A percentile compares a stretch with the other conserved stretches of the same genome.
Evolutionary conservation across 2,113 vertebrate species (phyloP).

Genomic region (Lota lota): DNA sequence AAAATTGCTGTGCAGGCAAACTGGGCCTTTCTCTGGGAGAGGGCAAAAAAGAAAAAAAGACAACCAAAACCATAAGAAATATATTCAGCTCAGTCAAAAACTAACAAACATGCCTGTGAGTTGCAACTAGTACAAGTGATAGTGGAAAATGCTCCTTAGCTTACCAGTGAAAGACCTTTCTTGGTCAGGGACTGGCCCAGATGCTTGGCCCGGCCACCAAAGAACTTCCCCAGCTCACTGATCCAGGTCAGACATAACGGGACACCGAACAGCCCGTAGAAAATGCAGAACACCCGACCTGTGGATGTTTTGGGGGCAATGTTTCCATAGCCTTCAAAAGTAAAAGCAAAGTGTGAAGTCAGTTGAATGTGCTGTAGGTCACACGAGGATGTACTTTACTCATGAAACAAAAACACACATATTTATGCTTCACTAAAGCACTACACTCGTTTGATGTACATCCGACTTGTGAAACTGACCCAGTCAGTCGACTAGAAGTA

Average conservation of each 20-base stretch:
- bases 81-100: constrained; percentile 8
- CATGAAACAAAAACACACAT: too few species aligned
- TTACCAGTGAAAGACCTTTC: constrained; percentile 90
- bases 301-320: constrained; percentile 91
- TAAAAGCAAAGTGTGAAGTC: not conserved
- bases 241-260: constrained; percentile 96
- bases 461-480: too few species aligned
- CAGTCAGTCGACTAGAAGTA: too few species aligned
- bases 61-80: not conserved
- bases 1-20: constrained; percentile 95
- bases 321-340: constrained; percentile 88
- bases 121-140: not conserved
- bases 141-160: constrained; percentile 21
- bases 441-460: too few species aligned
- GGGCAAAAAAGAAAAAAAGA: constrained; percentile 4
- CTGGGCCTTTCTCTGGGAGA: constrained; percentile 87
- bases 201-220: constrained; percentile 93
- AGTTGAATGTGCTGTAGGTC: too few species aligned
- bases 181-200: constrained; percentile 91
- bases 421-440: too few species aligned
- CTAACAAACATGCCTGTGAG: not conserved
- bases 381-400: not conserved
- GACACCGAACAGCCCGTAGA: constrained; percentile 95
- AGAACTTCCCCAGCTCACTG: constrained; percentile 97
- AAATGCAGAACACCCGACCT: constrained; percentile 93